Evolutionary conservation across 1,140 invertebrate genomes (phyloP), one percentile per base, ranked within the genome.

Genomic region (Acromyrmex echinatior): DNA sequence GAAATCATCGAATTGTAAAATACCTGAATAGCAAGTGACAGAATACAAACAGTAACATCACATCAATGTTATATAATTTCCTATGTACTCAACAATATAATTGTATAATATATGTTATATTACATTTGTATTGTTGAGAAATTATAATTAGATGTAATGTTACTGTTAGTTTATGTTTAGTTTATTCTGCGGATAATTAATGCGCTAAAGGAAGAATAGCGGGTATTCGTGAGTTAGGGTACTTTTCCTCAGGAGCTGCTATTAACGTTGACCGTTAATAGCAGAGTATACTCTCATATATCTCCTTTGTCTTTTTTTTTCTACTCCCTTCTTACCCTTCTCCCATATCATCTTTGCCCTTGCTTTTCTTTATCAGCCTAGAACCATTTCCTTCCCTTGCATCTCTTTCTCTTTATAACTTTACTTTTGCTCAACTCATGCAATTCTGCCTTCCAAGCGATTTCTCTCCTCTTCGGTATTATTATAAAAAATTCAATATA

Each of bases 191-290:
- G 2, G 39, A 10, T 45, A 45, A 45, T 9, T 45, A 45, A 45
- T 45, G 10, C 9, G 0, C 39, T 45, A 45, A 45, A 10, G 9
- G 39, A 45, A 45, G 39, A 45, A 7, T 45, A 45, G 10, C 39
- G 2, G 39, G 7, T 10, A 7, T 45, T 16, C 49, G n/a, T 65
- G 62, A 31, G 62, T 18, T 28, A 18, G 3, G 16, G n/a, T 80
- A 31, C 35, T 68, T 84, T 25, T 56, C 25, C 6, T 49, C 58
- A 86, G 87, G 88, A 79, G 86, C 63, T 45, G 39, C 39, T 10
- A 45, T 12, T 45, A 76, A 73, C 84, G 18, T 7, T 65, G 18
- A 65, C 9, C 60, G 81, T 78, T 82, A 70, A 89, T 89, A 86
- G 65, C 21, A 77, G 58, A 88, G 73, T 16, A 7, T 77, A 68